Conservation (phyloP, 1,140 invertebrate species). For the Trichonephila clavata region DNA sequence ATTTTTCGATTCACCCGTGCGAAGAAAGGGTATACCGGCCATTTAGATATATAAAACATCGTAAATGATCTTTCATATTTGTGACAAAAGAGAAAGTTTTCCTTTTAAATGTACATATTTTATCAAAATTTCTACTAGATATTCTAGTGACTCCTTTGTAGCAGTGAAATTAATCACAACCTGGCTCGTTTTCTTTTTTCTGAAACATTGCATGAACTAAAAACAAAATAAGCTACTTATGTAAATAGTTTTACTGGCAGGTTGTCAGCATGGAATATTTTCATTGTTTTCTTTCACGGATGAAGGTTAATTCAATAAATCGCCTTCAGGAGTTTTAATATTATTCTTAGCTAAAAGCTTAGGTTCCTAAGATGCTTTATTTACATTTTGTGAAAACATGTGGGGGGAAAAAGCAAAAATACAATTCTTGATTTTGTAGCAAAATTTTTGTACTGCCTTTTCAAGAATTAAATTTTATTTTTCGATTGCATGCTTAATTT, state of each 20-base stretch:
- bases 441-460: too few species aligned
- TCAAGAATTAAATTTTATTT: too few species aligned
- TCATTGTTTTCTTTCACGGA: background rate
- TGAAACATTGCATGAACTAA: background rate
- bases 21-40: too few species aligned
- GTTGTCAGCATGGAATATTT: background rate
- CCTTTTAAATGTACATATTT: too few species aligned
- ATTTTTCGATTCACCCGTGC: too few species aligned
- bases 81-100: too few species aligned
- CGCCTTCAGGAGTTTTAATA: background rate
- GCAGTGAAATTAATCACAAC: background rate
- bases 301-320: constrained; percentile 26
- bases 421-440: background rate
- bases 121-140: too few species aligned
- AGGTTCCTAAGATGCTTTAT: background rate
- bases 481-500: too few species aligned
- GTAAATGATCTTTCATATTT: too few species aligned
- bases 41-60: too few species aligned
- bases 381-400: background rate
- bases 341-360: background rate
- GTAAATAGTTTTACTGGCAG: background rate
- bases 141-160: background rate
- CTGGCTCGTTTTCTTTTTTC: background rate
- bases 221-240: background rate
- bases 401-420: background rate